Evolutionary conservation across 2,888 invertebrate genomes (phyloP), one percentile per base, ranked within the genome.

Genomic region (Hydrotaea cyrtoneurina): DNA sequence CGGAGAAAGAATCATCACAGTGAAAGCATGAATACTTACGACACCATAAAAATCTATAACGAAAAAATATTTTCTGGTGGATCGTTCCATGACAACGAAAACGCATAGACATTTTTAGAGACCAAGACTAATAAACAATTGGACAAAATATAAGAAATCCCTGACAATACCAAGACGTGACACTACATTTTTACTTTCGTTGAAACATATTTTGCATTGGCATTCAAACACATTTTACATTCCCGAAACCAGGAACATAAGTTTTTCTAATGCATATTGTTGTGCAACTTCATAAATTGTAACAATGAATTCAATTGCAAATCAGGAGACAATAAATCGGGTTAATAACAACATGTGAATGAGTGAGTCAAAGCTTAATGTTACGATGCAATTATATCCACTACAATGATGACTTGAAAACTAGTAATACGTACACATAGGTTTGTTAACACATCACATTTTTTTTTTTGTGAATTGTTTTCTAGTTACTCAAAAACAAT

Each of bases 381-480:
- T 23, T 55, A 19, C 19, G 19, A 55, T 21, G 55, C 21, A 53
- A 10, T 13, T 53, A 43, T n/a, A n/a, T n/a, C n/a, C n/a, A 31
- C 7, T 7, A 31, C 31, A 4, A 31, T 2, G 21, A 55, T 55
- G 55, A 55, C 10, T 21, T 55, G 23, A 15, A 23, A 59, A 26
- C 23, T 26, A 59, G 11, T 11, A 23, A 7, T 23, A 59, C 59
- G 26, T 26, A 15, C 59, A 59, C 59, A 59, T 7, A 13, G 10
- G 11, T 59, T 59, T 23, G 15, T 26, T 59, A 15, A 59, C 23
- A 59, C 23, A 1, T 59, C 59, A 55, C 55, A 13, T 59, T 11
- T 59, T 26, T 10, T 59, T 11, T 59, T 26, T 55, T 59, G 59
- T 59, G 59, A 59, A n/a, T n/a, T n/a, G n/a, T 23, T 59, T 59